These are phyloP conservation scores for Odontothrips loti DNA, from an alignment of 2,888 invertebrate genomes.

Conservation along the genomic window DNA sequence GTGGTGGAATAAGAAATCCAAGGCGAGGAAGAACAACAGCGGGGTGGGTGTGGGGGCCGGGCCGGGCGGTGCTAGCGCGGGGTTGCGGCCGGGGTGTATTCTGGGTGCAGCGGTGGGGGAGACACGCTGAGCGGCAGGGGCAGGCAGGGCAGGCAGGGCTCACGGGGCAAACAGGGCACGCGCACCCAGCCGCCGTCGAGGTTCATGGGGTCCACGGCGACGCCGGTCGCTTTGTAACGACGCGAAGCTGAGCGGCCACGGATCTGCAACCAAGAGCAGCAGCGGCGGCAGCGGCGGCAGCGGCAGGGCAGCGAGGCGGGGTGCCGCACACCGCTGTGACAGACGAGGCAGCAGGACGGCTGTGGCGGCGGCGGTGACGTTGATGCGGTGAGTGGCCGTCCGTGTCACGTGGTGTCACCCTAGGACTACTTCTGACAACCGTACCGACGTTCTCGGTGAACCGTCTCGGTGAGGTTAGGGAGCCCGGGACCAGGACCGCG, in stretches of 20 bases:
- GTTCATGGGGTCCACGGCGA: not conserved
- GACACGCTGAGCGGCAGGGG: not conserved
- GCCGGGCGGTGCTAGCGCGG: not conserved
- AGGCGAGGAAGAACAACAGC: not conserved
- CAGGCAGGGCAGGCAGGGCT: too few species aligned
- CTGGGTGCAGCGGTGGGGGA: not conserved
- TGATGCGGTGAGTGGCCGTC: not conserved
- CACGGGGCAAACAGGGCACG: too few species aligned
- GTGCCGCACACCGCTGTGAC: not conserved
- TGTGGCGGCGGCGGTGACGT: not conserved
- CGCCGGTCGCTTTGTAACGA: not conserved
- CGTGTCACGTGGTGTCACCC: not conserved
- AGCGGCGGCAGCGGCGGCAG: too few species aligned
- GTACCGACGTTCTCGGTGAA: not conserved
- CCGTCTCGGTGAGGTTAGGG: too few species aligned
- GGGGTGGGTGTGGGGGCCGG: not conserved
- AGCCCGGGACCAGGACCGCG: too few species aligned
- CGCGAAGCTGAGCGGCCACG: too few species aligned
- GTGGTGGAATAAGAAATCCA: not conserved
- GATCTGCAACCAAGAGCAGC: too few species aligned
- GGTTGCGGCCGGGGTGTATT: not conserved
- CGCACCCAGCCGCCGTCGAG: too few species aligned
- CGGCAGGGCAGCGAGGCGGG: too few species aligned
- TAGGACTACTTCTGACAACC: too few species aligned
- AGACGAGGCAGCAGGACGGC: not conserved